phyloP scores from a whole-genome alignment of 1,140 invertebrate genomes.

The Eubasilissa regina region DNA sequence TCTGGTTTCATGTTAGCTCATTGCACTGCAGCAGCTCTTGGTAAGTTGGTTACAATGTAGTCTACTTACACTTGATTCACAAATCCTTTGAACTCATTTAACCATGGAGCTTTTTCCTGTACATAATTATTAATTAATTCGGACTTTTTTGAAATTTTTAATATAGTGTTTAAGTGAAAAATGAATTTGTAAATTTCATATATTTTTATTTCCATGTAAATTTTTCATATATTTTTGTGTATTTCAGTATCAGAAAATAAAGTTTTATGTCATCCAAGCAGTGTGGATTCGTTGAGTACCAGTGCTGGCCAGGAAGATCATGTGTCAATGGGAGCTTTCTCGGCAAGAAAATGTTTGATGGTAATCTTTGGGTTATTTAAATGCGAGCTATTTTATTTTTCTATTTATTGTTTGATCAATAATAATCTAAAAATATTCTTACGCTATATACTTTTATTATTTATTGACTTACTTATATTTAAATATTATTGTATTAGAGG shows the following conservation, averaged over 20 bases:
- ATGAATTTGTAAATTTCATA: too few species aligned
- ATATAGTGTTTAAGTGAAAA: too few species aligned
- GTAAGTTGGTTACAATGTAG: conserved; percentile 65
- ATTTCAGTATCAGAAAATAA: conserved; percentile 81
- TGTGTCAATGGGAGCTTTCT: conserved; percentile 84
- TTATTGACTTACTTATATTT: too few species aligned
- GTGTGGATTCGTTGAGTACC: conserved; percentile 81
- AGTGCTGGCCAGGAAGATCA: conserved; percentile 86
- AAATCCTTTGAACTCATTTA: neutral
- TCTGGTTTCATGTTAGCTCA: conserved; percentile 87
- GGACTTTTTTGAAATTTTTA: too few species aligned
- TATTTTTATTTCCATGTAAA: too few species aligned
- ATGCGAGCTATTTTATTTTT: too few species aligned
- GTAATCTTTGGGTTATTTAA: conserved; percentile 56
- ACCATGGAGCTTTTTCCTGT: too few species aligned
- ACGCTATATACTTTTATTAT: too few species aligned
- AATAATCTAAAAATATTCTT: too few species aligned
- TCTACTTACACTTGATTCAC: conserved; percentile 6
- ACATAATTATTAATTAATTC: too few species aligned
- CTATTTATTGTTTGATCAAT: too few species aligned
- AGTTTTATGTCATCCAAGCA: conserved; percentile 82
- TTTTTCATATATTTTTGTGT: neutral
- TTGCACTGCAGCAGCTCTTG: conserved; percentile 81
- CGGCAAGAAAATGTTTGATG: conserved; percentile 78
- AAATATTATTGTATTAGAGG: too few species aligned